Base-by-base conservation (phyloP, 64 coral and sea anemone genomes). In the Trachythela sp. region DNA sequence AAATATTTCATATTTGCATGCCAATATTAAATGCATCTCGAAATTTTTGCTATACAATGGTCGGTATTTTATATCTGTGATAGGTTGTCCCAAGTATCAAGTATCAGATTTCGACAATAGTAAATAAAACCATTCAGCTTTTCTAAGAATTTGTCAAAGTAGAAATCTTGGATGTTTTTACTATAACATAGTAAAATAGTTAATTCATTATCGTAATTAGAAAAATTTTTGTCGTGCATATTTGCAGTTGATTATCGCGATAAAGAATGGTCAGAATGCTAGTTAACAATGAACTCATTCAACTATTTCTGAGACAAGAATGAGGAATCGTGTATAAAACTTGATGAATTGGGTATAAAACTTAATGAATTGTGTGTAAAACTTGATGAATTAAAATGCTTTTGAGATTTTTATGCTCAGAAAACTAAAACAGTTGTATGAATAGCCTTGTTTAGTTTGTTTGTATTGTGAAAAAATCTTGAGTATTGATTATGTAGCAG, bases 1-100 rank as follows among this genome's bases (percentile, higher is more conserved):
- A 36, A 92, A 43, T 86, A 68, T 24, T 54, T 51, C 58, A 39
- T 72, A 39, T 31, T n/a, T 29, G 17, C 20, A 90, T 48, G 29
- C 24, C 32, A 70, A 22, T 70, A 86, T 86, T 83, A 91, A 86
- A 17, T 84, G 29, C 22, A 50, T 35, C 8, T 22, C 20, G 33
- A 80, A 37, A 35, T 80, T 80, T 9, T 27, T n/a, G 20, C 15
- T 22, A 20, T 64, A 26, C 56, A 64, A 64, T 64, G 13, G 26
- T 10, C 26, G 13, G 26, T 10, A 8, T n/a, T 64, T 20, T 64
- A n/a, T 27, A n/a, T n/a, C n/a, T n/a, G 56, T 8, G 56, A 64
- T 20, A 20, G 56, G 13, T 27, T n/a, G 8, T 27, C 13, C 26
- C 56, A 64, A 8, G 20, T 18, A 64, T 64, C 5, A 20, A n/a